Percentiles rank a stretch among this genome's conserved stretches.
Evolutionary conservation across 2,888 invertebrate species (phyloP).

Genomic region (Troides helena): DNA sequence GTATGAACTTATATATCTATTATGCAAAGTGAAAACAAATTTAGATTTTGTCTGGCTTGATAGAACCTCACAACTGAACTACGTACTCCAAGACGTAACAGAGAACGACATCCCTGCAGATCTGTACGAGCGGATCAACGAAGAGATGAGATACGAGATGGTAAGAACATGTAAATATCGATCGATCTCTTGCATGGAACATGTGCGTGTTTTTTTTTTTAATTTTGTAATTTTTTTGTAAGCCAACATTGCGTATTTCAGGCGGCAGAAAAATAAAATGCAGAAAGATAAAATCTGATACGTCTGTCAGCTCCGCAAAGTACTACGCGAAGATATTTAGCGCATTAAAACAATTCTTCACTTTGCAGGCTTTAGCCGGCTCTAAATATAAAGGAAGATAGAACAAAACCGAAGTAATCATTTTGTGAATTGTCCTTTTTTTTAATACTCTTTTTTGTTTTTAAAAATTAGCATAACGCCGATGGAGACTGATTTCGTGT

Average conservation of each 20-base stretch:
- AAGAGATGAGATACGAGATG: constrained; percentile 96
- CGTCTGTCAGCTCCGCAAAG: constrained; percentile 68
- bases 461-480: constrained; percentile 38
- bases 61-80: constrained; percentile 90
- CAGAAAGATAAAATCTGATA: constrained; percentile 72
- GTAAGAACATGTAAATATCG: constrained; percentile 82
- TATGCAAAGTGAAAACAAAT: too few relatives aligned
- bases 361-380: constrained; percentile 73
- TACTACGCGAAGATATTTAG: constrained; percentile 73
- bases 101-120: constrained; percentile 95
- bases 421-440: constrained; percentile 16
- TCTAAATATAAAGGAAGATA: constrained; percentile 75
- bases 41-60: too few relatives aligned
- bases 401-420: constrained; percentile 6
- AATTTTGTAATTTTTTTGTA: constrained; percentile 45
- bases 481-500: constrained; percentile 34
- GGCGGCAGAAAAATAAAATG: constrained; percentile 77
- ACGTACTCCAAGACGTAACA: constrained; percentile 92
- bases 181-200: constrained; percentile 19
- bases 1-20: not conserved
- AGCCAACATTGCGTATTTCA: constrained; percentile 61
- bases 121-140: constrained; percentile 91
- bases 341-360: constrained; percentile 78
- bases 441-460: constrained; percentile 30
- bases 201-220: constrained; percentile 39